Evolutionary conservation across 2,797 vertebrate species (phyloP).

Genomic region (Anolis apletophallus): DNA sequence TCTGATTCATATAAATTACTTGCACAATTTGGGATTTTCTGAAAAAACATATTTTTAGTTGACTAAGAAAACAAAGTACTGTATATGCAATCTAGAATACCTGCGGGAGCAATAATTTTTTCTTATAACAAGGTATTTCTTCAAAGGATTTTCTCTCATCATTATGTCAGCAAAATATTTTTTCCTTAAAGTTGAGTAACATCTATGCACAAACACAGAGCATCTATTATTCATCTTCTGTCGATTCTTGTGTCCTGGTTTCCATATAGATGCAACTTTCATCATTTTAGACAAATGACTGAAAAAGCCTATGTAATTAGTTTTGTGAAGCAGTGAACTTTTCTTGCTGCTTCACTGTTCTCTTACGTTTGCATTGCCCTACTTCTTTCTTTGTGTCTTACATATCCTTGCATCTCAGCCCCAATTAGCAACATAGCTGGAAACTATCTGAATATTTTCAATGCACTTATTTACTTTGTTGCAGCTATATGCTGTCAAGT

Average conservation of each 20-base stretch:
- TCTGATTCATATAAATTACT: neutral
- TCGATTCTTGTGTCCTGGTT: neutral
- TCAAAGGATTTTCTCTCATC: neutral
- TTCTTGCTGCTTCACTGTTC: neutral
- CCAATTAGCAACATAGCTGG: neutral
- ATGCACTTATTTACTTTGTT: neutral
- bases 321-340: neutral
- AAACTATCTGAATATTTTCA: neutral
- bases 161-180: conserved; percentile 18
- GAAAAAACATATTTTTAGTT: neutral
- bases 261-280: neutral
- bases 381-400: neutral
- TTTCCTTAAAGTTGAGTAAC: neutral
- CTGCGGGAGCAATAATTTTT: neutral
- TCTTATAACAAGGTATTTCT: neutral
- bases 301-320: neutral
- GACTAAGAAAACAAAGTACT: neutral
- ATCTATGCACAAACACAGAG: neutral
- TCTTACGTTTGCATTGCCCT: neutral
- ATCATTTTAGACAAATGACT: conserved; percentile 6
- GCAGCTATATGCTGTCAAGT: too few species aligned
- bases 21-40: neutral
- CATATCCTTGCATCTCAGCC: neutral
- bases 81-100: neutral
- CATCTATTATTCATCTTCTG: conserved; percentile 14